Evolutionary conservation across 2,888 invertebrate species (phyloP).

Genomic region (Stomorhina lunata): DNA sequence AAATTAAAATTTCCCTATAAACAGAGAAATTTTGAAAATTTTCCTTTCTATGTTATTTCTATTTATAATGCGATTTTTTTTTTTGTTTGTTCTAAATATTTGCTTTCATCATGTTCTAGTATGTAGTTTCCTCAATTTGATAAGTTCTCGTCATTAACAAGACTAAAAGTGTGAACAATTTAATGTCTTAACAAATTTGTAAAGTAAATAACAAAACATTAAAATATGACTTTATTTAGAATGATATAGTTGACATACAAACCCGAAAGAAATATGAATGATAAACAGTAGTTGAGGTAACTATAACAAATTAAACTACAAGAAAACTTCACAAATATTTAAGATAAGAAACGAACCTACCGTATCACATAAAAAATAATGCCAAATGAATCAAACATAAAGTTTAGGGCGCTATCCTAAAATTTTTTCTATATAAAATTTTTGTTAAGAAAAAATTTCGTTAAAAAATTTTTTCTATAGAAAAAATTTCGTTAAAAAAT

Average conservation of each 20-base stretch:
- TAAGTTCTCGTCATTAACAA: constrained; percentile 11
- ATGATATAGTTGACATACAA: constrained; percentile 38
- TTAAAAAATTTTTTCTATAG: no score
- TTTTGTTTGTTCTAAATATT: neutral
- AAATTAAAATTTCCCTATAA: no score
- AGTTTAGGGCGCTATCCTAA: neutral
- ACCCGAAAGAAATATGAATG: constrained; percentile 10
- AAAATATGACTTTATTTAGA: neutral
- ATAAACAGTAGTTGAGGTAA: constrained; percentile 39
- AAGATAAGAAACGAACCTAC: constrained; percentile 28
- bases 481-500: no score
- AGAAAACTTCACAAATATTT: constrained; percentile 12
- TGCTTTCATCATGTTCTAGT: neutral
- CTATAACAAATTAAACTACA: constrained; percentile 1
- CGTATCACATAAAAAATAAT: neutral
- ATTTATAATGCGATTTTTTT: neutral
- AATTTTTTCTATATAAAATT: no score
- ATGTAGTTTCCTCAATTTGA: constrained; percentile 1
- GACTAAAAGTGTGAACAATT: constrained; percentile 48
- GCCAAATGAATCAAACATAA: neutral
- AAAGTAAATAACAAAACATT: constrained; percentile 36
- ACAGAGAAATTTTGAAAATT: no score
- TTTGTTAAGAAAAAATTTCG: no score
- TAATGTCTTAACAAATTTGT: constrained; percentile 42
- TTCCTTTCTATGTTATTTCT: no score